Percentiles rank a stretch among this genome's conserved stretches.
These are phyloP conservation scores for Julus scanicus DNA, from an alignment of 2,888 invertebrate species.

Conservation along the genomic window DNA sequence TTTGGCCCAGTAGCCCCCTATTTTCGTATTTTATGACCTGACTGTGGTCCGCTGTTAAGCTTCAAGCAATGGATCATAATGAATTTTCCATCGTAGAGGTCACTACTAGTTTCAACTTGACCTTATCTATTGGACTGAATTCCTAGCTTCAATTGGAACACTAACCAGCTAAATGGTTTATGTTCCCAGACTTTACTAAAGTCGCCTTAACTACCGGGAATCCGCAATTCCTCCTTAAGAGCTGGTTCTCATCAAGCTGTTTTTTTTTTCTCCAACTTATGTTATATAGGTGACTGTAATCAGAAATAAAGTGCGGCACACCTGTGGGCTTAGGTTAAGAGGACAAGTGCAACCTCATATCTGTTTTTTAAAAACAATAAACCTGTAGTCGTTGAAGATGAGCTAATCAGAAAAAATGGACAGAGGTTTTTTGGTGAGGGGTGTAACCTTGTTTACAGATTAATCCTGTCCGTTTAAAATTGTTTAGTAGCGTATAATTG, in stretches of 20 bases:
- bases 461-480: background rate
- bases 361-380: constrained; percentile 1
- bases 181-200: background rate
- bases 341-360: background rate
- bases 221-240: background rate
- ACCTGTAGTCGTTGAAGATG: constrained; percentile 4
- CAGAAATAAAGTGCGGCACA: constrained; percentile 8
- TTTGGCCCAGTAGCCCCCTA: constrained; percentile 39
- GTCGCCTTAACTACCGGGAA: background rate
- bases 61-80: background rate
- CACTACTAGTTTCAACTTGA: background rate
- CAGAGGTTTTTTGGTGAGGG: background rate
- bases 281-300: constrained; percentile 10
- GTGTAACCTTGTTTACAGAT: constrained; percentile 32
- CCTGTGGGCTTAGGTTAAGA: constrained; percentile 39
- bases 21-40: constrained; percentile 26
- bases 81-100: background rate
- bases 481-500: constrained; percentile 8
- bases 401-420: background rate
- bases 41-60: background rate
- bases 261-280: background rate
- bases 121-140: background rate
- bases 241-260: background rate
- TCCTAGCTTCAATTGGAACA: background rate
- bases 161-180: background rate